Base-by-base conservation (phyloP, 2,113 vertebrate species). In the Balaeniceps rex region DNA sequence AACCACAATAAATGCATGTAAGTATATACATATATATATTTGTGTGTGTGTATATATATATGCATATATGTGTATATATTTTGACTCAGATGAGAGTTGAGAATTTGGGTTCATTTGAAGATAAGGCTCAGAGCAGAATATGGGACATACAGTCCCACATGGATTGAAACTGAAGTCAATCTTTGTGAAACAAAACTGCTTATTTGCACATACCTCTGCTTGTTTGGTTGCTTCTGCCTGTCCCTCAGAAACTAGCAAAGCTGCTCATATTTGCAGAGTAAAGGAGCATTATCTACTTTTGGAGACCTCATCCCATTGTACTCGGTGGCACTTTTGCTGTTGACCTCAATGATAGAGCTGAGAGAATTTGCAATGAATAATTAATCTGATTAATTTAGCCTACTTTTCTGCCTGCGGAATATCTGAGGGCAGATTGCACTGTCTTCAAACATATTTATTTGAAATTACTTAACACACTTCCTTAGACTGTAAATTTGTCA, bases 341-440 rank as follows among this genome's bases (percentile, higher is more conserved):
- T 97, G 95, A 97, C 95, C 96, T 97, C 91, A 90, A 83, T 96
- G 95, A 83, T 13, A 91, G 81, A 93, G 89, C 83, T 91, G 77
- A 77, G 89, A 94, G 96, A 96, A 94, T 96, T 95, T 94, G 78
- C 63, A 88, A 97, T 97, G 84, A 97, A 97, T 97, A 96, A 97
- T 97, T 97, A 96, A 97, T 91, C 91, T 86, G 93, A 93, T 94
- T 81, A 97, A 95, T 93, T 97, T 96, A 96, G 95, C 96, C 95
- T 97, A 97, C 91, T 97, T 97, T 97, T 94, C 94, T 90, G 94
- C 91, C 93, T 95, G 93, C 14, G 1, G 90, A 97, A 78, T 95
- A 95, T 97, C 91, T 96, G 89, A 97, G 74, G 93, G 87, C 94
- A 97, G 63, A 95, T 74, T 94, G 60, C 72, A 42, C 87, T 88